These are phyloP conservation scores for Monochamus alternatus DNA, from an alignment of 2,888 invertebrate genomes.

Conservation along the genomic window DNA sequence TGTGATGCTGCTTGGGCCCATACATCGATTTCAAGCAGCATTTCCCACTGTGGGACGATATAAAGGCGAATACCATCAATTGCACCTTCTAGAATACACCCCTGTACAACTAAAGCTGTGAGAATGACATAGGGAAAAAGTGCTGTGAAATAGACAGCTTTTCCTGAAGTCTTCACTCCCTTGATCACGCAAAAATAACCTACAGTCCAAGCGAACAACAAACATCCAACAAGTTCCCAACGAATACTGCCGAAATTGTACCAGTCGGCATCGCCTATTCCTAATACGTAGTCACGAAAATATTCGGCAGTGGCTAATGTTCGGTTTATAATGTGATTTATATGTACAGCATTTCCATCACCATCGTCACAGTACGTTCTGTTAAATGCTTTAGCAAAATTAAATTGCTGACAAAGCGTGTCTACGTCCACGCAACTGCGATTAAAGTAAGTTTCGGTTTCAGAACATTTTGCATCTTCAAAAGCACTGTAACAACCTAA, in stretches of 20 bases:
- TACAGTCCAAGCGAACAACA: constrained; percentile 79
- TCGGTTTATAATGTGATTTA: constrained; percentile 74
- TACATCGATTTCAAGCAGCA: constrained; percentile 79
- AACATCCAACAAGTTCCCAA: constrained; percentile 80
- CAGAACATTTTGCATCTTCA: constrained; percentile 74
- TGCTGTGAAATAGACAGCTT: constrained; percentile 90
- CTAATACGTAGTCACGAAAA: constrained; percentile 84
- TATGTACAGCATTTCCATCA: constrained; percentile 58
- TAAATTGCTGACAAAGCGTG: constrained; percentile 71
- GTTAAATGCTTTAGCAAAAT: constrained; percentile 69
- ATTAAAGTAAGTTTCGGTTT: constrained; percentile 73
- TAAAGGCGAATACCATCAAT: constrained; percentile 84
- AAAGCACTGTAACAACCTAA: constrained; percentile 79
- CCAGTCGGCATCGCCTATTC: constrained; percentile 81
- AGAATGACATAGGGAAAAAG: constrained; percentile 88
- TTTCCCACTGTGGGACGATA: constrained; percentile 84
- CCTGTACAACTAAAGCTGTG: constrained; percentile 80
- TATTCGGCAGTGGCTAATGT: constrained; percentile 72
- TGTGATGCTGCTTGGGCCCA: constrained; percentile 90
- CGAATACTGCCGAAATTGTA: constrained; percentile 84
- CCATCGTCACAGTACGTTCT: constrained; percentile 71
- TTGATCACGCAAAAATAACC: constrained; percentile 81
- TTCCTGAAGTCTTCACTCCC: constrained; percentile 85
- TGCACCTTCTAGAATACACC: constrained; percentile 80
- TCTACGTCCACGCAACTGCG: constrained; percentile 72